Evolutionary conservation across 2,113 vertebrate genomes (phyloP).

Genomic region (Eolophus roseicapilla): DNA sequence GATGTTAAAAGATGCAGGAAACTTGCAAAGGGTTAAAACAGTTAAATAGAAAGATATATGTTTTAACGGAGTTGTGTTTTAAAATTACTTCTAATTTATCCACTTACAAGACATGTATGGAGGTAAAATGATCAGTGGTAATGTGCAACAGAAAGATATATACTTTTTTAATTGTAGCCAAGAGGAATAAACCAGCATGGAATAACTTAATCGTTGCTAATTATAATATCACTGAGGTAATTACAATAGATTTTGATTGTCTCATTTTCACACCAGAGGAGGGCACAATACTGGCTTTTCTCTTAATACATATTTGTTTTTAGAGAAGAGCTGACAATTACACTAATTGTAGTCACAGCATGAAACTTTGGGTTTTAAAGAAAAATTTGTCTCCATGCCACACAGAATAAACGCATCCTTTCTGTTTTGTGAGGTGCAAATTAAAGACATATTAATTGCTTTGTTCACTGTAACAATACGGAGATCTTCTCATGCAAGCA

Average conservation of each 20-base stretch:
- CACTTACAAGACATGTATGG: conserved; percentile 80
- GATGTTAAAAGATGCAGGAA: conserved; percentile 41
- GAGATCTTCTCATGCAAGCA: conserved; percentile 45
- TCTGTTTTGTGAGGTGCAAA: conserved; percentile 79
- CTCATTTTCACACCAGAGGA: conserved; percentile 90
- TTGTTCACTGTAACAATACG: conserved; percentile 71
- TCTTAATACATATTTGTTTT: conserved; percentile 96
- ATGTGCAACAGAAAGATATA: conserved; percentile 90
- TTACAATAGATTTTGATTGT: conserved; percentile 99
- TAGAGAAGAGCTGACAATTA: conserved; percentile 91
- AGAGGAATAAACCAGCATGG: conserved; percentile 86
- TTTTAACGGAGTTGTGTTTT: conserved; percentile 81
- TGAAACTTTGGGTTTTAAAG: conserved; percentile 86
- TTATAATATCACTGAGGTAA: conserved; percentile 97
- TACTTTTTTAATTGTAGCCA: conserved; percentile 93
- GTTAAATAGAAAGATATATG: conserved; percentile 80
- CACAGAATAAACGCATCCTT: conserved; percentile 74
- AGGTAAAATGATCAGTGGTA: conserved; percentile 87
- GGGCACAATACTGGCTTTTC: conserved; percentile 82
- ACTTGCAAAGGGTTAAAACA: conserved; percentile 71
- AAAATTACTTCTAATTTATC: conserved; percentile 86
- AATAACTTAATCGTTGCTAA: conserved; percentile 94
- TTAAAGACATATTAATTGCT: conserved; percentile 83
- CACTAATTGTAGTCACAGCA: conserved; percentile 89
- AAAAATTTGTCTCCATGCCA: conserved; percentile 78